phyloP scores from a whole-genome alignment of 2,888 invertebrate genomes.

The Abrostola triplasia region DNA sequence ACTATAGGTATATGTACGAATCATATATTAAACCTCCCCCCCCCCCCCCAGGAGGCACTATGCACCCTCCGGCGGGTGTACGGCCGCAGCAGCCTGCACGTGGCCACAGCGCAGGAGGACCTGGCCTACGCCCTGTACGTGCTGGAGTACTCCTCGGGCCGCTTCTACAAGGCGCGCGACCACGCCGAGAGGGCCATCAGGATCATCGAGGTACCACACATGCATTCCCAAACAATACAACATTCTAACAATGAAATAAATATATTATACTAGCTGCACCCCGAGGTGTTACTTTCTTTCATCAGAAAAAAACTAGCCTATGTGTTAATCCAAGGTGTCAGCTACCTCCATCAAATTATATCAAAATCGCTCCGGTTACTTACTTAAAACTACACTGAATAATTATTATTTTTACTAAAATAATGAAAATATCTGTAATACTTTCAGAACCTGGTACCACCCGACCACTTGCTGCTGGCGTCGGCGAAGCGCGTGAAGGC shows the following conservation, averaged over 20 bases:
- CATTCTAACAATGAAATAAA: no score
- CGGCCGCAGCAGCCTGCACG: constrained; percentile 94
- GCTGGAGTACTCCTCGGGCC: constrained; percentile 96
- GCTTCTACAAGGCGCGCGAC: constrained; percentile 94
- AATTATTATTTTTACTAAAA: no score
- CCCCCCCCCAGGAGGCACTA: constrained; percentile 89
- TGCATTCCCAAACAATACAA: no score
- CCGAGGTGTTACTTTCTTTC: no score
- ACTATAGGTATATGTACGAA: no score
- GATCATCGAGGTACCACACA: constrained; percentile 36
- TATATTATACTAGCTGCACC: no score
- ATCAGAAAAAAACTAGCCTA: no score
- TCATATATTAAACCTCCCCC: no score
- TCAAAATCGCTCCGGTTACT: no score
- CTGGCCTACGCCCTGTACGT: constrained; percentile 97
- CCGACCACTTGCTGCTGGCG: constrained; percentile 94
- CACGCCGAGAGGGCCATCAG: constrained; percentile 95
- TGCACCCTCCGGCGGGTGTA: constrained; percentile 92
- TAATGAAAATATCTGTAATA: neutral
- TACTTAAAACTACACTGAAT: no score
- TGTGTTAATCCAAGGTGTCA: no score
- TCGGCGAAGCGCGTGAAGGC: constrained; percentile 97
- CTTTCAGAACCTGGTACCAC: constrained; percentile 91
- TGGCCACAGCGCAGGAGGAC: constrained; percentile 97
- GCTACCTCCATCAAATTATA: no score